phyloP scores from a whole-genome alignment of 2,797 vertebrate species.

The Loriculus beryllinus region DNA sequence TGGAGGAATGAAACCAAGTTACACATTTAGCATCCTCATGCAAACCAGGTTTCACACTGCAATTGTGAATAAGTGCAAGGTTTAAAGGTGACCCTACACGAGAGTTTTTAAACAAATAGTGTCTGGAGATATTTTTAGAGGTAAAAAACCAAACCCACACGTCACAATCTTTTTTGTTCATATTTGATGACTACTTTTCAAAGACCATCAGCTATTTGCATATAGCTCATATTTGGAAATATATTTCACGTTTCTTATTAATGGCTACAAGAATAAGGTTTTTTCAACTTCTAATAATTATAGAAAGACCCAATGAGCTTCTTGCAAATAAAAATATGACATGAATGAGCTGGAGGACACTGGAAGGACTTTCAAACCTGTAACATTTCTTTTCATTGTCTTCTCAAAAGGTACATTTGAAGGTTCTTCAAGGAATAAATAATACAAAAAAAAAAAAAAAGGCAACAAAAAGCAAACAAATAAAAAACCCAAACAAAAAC shows the following conservation, averaged over 20 bases:
- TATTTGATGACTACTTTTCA: neutral
- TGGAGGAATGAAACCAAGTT: slow-evolving; percentile 26
- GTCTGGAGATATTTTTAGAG: neutral
- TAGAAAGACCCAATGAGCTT: neutral
- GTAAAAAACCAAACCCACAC: neutral
- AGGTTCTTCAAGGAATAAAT: neutral
- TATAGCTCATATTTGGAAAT: neutral
- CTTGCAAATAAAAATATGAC: neutral
- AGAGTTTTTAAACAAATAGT: neutral
- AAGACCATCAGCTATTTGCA: neutral
- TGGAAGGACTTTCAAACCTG: neutral
- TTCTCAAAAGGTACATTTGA: neutral
- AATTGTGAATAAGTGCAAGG: neutral
- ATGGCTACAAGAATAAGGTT: neutral
- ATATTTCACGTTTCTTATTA: neutral
- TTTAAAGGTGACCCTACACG: slow-evolving; percentile 9
- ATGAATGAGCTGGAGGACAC: neutral
- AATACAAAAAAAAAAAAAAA: neutral
- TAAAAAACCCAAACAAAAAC: neutral
- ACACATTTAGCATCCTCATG: slow-evolving; percentile 7
- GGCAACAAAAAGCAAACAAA: neutral
- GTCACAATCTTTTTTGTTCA: neutral
- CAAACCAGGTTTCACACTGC: slow-evolving; percentile 6
- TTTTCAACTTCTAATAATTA: neutral
- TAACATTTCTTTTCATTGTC: neutral